These are phyloP conservation scores for Sebastes fasciatus DNA, from an alignment of 2,113 vertebrate genomes.

Conservation along the genomic window DNA sequence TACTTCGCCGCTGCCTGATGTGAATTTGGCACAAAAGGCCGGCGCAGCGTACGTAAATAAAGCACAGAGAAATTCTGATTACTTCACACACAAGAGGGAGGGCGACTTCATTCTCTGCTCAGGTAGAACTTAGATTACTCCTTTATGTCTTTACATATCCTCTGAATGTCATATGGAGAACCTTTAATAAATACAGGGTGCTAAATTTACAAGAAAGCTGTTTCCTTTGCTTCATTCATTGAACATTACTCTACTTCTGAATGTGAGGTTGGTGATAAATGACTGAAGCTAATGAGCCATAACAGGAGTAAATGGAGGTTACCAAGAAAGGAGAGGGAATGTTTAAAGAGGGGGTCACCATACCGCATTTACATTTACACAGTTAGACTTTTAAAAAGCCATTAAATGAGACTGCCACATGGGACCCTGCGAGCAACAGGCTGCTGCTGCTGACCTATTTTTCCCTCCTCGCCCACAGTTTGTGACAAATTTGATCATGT, in stretches of 20 bases:
- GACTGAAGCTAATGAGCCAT: conserved; percentile 52
- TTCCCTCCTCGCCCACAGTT: conserved; percentile 44
- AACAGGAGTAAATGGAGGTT: conserved; percentile 55
- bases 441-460: conserved; percentile 60
- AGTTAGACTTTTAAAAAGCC: conserved; percentile 52
- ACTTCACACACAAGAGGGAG: too few relatives aligned
- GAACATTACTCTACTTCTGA: conserved; percentile 14
- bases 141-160: too few relatives aligned
- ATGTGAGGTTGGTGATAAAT: conserved; percentile 34
- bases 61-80: too few relatives aligned
- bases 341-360: conserved; percentile 25
- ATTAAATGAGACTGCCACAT: conserved; percentile 45
- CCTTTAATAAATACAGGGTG: too few relatives aligned
- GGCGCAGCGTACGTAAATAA: too few relatives aligned
- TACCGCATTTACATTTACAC: conserved; percentile 40
- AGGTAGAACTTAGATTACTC: too few relatives aligned
- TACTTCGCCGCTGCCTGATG: too few relatives aligned
- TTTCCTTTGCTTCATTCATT: not conserved
- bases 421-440: conserved; percentile 46
- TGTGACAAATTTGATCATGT: conserved; percentile 62
- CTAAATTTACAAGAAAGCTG: not conserved
- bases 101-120: too few relatives aligned
- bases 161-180: too few relatives aligned
- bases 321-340: conserved; percentile 6
- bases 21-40: too few relatives aligned